These are phyloP conservation scores for Grallaria varia DNA, from an alignment of 2,113 vertebrate genomes.

Conservation along the genomic window DNA sequence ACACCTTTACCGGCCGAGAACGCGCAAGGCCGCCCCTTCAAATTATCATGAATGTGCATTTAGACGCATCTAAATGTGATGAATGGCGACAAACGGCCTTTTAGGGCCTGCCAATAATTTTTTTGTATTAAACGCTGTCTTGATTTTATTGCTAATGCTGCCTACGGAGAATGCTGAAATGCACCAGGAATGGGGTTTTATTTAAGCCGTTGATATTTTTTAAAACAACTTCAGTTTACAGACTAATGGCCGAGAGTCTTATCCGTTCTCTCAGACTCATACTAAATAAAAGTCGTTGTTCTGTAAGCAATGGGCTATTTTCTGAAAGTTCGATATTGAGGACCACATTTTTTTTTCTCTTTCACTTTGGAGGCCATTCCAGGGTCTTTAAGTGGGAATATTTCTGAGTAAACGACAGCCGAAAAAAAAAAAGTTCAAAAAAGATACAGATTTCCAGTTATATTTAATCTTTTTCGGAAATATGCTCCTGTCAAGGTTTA, in stretches of 20 bases:
- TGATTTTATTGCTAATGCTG: conserved; percentile 22
- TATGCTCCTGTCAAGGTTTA: conserved; percentile 74
- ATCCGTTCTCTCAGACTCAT: background rate
- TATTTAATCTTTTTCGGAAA: conserved; percentile 60
- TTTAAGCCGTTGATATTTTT: background rate
- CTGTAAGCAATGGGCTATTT: background rate
- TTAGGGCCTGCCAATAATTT: conserved; percentile 30
- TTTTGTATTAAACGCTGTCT: conserved; percentile 32
- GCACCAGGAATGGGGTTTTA: background rate
- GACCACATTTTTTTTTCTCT: background rate
- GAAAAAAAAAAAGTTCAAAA: background rate
- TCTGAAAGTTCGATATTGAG: background rate
- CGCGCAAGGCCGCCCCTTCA: background rate
- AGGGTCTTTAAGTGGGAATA: background rate
- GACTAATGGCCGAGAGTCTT: background rate
- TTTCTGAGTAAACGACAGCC: background rate
- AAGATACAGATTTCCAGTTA: conserved; percentile 5
- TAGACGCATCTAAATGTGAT: conserved; percentile 23
- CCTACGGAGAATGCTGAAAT: conserved; percentile 32
- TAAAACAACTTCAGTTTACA: background rate
- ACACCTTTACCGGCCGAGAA: background rate
- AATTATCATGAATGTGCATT: background rate
- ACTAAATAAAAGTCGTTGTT: background rate
- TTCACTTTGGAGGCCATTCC: background rate
- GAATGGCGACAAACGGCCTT: conserved; percentile 43